Base-by-base conservation (phyloP, 2,113 vertebrate genomes). In the Calypte anna region DNA sequence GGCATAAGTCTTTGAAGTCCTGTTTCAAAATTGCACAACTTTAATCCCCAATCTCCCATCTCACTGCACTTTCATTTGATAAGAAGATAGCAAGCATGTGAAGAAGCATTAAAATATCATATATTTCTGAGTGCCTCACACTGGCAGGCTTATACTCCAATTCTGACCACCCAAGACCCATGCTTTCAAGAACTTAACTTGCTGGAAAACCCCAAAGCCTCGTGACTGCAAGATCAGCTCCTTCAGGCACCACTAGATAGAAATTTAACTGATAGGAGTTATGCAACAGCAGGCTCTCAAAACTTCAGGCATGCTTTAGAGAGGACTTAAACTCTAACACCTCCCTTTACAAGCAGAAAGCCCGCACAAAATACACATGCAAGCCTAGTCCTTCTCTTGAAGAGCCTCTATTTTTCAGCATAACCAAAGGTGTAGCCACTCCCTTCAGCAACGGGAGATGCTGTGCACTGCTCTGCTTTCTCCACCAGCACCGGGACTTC, bases 371-470 rank as follows among this genome's bases (percentile, higher is more conserved):
- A 53, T 0, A 83, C 18, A 20, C 43, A 50, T 0, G 2, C 3
- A 6, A 70, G 73, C 0, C 0, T 0, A 58, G 50, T 21, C 21
- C 53, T 88, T 30, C 36, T 63, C 53, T 64, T 28, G 38, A 59
- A 64, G 53, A 15, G 55, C 48, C 7, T 59, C 40, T 10, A 0
- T 67, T 31, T 13, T n/a, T 11, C 59, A 4, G 38, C 28, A 6
- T 1, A 24, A 13, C 17, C 69, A n/a, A 54, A 69, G 27, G 68
- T 1, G 7, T 8, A 25, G 8, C 55, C 28, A 3, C 48, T 40
- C 4, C 3, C 50, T 43, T 18, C 54, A 6, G 30, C 8, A 25
- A 12, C 48, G 48, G 0, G 3, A 0, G 3, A 3, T 8, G 30
- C 1, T 1, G 1, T 0, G 14, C 25, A 2, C 13, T 3, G 7